These are phyloP conservation scores for Sipha flava DNA, from an alignment of 1,140 invertebrate genomes.

Conservation along the genomic window DNA sequence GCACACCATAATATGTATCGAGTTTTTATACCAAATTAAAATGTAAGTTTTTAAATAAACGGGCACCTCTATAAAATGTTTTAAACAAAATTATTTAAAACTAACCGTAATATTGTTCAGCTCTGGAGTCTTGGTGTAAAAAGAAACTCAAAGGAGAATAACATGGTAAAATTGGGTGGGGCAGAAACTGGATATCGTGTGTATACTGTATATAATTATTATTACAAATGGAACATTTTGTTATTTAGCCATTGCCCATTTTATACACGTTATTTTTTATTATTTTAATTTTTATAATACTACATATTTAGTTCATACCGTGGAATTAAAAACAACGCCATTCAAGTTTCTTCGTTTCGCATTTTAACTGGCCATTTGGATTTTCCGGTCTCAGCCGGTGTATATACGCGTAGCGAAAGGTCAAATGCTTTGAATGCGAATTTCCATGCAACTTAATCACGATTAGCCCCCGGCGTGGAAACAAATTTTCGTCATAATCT, in stretches of 20 bases:
- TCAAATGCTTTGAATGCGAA: conserved; percentile 17
- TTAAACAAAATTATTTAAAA: too few relatives aligned
- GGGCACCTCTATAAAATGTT: too few relatives aligned
- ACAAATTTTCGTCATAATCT: background rate
- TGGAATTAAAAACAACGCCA: conserved; percentile 17
- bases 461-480: background rate
- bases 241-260: background rate
- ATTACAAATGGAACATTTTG: conserved; percentile 21
- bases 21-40: too few relatives aligned
- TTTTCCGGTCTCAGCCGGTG: conserved; percentile 8
- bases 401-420: background rate
- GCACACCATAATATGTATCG: too few relatives aligned
- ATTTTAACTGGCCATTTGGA: conserved; percentile 13
- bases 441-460: conserved; percentile 22
- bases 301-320: background rate
- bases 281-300: background rate
- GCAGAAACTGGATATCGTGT: conserved; percentile 15
- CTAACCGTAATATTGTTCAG: background rate
- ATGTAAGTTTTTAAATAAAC: too few relatives aligned
- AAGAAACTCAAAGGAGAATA: conserved; percentile 17
- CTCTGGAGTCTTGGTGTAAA: background rate
- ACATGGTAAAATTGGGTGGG: conserved; percentile 20
- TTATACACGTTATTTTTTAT: background rate
- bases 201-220: conserved; percentile 6
- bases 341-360: conserved; percentile 5